Evolutionary conservation across 1,140 invertebrate genomes (phyloP).

Genomic region (Eriosoma lanigerum): DNA sequence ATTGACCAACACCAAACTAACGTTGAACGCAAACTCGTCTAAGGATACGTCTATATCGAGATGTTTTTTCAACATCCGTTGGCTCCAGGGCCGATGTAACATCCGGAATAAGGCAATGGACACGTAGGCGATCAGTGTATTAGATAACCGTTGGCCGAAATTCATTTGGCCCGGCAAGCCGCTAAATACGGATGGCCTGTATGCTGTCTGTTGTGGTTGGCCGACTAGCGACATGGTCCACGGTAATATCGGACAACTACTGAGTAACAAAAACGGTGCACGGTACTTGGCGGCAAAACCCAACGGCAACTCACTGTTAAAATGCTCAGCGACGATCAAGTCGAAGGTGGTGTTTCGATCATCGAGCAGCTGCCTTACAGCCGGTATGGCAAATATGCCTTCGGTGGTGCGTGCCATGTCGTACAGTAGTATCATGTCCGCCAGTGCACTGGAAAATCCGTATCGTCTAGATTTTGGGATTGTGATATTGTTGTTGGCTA

Average conservation of each 20-base stretch:
- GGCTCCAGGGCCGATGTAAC: not conserved
- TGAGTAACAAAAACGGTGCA: conserved; percentile 63
- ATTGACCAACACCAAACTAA: conserved; percentile 66
- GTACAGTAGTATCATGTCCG: not conserved
- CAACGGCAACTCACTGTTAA: conserved; percentile 54
- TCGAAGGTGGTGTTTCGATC: conserved; percentile 54
- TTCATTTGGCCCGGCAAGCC: conserved; percentile 46
- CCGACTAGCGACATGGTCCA: conserved; percentile 62
- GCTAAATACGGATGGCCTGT: conserved; percentile 49
- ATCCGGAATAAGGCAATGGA: not conserved
- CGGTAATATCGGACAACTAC: conserved; percentile 63
- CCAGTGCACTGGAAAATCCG: not conserved
- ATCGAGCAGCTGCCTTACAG: not conserved
- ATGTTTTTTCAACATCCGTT: not conserved
- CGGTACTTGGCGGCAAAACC: conserved; percentile 56
- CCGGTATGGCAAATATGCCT: not conserved
- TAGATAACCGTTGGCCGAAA: conserved; percentile 51
- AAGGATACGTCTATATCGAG: conserved; percentile 55
- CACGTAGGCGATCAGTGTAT: conserved; percentile 17
- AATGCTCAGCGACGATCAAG: conserved; percentile 56
- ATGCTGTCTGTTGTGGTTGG: conserved; percentile 52
- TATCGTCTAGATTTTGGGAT: not conserved
- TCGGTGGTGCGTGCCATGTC: not conserved
- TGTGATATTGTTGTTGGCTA: conserved; percentile 31
- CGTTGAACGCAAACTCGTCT: conserved; percentile 62